Conservation (phyloP, 2,113 vertebrate genomes). For the Uria aalge region DNA sequence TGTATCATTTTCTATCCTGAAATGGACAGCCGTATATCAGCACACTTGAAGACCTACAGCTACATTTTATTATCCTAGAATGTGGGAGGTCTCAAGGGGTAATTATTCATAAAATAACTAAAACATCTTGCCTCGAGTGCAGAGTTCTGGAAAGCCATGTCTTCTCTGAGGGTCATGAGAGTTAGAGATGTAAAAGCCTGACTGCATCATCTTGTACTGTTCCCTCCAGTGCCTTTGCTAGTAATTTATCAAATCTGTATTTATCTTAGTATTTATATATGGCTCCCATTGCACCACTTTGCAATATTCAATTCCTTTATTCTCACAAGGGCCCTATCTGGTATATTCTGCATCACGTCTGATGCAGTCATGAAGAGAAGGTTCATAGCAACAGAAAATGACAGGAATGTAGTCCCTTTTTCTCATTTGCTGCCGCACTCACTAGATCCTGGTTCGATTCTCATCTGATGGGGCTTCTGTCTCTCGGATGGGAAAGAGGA, state of each 20-base stretch:
- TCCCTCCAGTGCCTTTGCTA: constrained; percentile 44
- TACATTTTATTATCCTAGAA: background rate
- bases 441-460: background rate
- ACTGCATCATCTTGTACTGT: constrained; percentile 11
- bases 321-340: constrained; percentile 48
- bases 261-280: constrained; percentile 60
- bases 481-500: background rate
- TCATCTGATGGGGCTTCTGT: background rate
- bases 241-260: constrained; percentile 55
- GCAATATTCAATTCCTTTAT: constrained; percentile 51
- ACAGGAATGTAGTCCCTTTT: background rate
- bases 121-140: constrained; percentile 24
- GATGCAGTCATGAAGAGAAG: background rate
- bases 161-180: constrained; percentile 33
- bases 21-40: background rate
- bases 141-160: constrained; percentile 22
- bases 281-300: constrained; percentile 48
- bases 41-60: background rate
- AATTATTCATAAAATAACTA: constrained; percentile 47
- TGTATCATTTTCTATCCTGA: background rate
- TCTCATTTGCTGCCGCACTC: background rate
- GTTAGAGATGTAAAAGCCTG: constrained; percentile 15
- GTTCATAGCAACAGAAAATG: constrained; percentile 9
- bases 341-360: constrained; percentile 12
- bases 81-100: constrained; percentile 19